Base-by-base conservation (phyloP, 2,888 invertebrate species). In the Ophonus ardosiacus region DNA sequence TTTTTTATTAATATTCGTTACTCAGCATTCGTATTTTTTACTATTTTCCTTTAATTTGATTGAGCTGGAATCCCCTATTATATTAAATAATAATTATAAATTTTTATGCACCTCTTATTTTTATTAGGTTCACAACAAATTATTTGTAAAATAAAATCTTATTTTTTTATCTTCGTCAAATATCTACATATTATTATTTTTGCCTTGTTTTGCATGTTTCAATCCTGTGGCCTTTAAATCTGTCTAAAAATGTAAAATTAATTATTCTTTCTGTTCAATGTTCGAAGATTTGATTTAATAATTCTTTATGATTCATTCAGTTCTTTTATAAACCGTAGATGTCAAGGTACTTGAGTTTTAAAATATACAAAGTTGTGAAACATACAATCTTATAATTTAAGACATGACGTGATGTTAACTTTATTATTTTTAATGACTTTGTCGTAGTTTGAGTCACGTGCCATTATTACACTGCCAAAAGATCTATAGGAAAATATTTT, bases 351-450 rank as follows among this genome's bases (percentile, higher is more conserved):
- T 59, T 59, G 10, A 59, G 18, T 17, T 7, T 59, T n/a, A 59
- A 59, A 59, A 59, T 59, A 59, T 59, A 17, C 18, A 7, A 17
- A 17, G 59, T 59, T 59, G 15, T 59, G 59, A 59, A 59, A 59
- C 18, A 15, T 17, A 59, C 59, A 15, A 59, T 4, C 18, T 17
- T 15, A 6, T 59, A 59, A 59, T 59, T 59, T 59, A 17, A 59
- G 59, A 59, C 10, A 59, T 59, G 59, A 59, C 59, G 59, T 59
- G 59, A 59, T 59, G 59, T 59, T 59, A 15, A 59, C 59, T 17
- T 59, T 59, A 59, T 59, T 59, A 59, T 59, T 59, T 59, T 59
- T 59, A 59, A 59, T 59, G 59, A 17, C 59, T 59, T 17, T 59
- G 59, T 17, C 15, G 59, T 59, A 17, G 17, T 59, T 17, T 59